Percentiles rank a stretch among this genome's conserved stretches.
These are phyloP conservation scores for Plotosus lineatus DNA, from an alignment of 2,113 vertebrate genomes.

Conservation along the genomic window DNA sequence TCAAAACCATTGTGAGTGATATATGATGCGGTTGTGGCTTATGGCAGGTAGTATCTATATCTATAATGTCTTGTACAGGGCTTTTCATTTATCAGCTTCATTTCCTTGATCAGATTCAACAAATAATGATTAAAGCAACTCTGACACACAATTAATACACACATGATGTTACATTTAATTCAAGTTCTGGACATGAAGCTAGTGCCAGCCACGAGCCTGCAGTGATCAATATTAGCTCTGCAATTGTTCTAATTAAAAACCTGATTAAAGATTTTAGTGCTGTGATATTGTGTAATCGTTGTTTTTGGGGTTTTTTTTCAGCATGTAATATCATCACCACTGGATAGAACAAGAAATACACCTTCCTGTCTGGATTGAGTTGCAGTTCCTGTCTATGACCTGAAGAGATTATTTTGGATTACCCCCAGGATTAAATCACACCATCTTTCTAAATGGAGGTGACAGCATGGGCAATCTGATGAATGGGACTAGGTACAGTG, in stretches of 20 bases:
- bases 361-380: constrained; percentile 33
- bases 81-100: background rate
- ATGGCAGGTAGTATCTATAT: too few species aligned
- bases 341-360: constrained; percentile 54
- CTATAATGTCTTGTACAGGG: too few species aligned
- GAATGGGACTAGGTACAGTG: constrained; percentile 66
- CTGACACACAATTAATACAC: background rate
- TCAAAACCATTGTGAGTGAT: too few species aligned
- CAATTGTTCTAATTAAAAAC: too few species aligned
- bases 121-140: background rate
- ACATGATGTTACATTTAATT: background rate
- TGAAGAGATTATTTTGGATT: constrained; percentile 56
- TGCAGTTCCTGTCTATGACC: constrained; percentile 47
- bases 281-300: background rate
- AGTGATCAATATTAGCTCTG: background rate
- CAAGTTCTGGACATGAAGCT: background rate
- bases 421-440: constrained; percentile 53
- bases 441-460: constrained; percentile 51
- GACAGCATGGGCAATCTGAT: constrained; percentile 57
- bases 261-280: background rate
- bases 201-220: background rate
- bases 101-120: background rate
- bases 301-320: constrained; percentile 45
- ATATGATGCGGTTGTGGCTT: too few species aligned
- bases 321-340: constrained; percentile 68